Percentiles rank a stretch among this genome's conserved stretches.
Conservation (phyloP, 2,888 invertebrate species). For the Resseliella maxima region DNA sequence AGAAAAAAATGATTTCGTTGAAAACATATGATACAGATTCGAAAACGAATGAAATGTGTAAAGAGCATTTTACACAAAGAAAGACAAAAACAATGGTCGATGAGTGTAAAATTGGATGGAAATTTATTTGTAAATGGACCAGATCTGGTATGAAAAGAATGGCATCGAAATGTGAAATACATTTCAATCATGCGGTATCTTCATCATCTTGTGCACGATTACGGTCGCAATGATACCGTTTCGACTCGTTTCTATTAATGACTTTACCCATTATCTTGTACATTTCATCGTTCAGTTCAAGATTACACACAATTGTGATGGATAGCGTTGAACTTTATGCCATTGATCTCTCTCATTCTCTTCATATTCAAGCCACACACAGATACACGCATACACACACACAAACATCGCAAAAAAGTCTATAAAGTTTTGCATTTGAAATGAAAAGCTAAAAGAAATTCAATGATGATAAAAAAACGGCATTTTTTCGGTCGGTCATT, state of each 20-base stretch:
- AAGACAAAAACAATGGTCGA: neutral
- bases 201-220: neutral
- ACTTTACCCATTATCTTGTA: neutral
- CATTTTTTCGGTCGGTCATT: neutral
- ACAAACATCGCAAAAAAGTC: neutral
- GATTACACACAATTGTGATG: neutral
- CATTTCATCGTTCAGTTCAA: neutral
- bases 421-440: neutral
- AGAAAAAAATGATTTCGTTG: neutral
- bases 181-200: conserved; percentile 31
- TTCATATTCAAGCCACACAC: too few species aligned
- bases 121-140: conserved; percentile 23
- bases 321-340: conserved; percentile 24
- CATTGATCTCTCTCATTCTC: conserved; percentile 32
- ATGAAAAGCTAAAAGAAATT: neutral
- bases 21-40: neutral
- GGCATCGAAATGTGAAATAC: neutral
- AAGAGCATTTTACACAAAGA: too few species aligned
- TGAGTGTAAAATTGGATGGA: neutral
- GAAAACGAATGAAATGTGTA: too few species aligned
- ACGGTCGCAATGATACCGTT: neutral
- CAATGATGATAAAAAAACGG: conserved; percentile 8
- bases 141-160: neutral
- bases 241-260: neutral
- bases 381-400: too few species aligned